Base-by-base conservation (phyloP, 2,888 invertebrate species). In the Steinernema hermaphroditum region DNA sequence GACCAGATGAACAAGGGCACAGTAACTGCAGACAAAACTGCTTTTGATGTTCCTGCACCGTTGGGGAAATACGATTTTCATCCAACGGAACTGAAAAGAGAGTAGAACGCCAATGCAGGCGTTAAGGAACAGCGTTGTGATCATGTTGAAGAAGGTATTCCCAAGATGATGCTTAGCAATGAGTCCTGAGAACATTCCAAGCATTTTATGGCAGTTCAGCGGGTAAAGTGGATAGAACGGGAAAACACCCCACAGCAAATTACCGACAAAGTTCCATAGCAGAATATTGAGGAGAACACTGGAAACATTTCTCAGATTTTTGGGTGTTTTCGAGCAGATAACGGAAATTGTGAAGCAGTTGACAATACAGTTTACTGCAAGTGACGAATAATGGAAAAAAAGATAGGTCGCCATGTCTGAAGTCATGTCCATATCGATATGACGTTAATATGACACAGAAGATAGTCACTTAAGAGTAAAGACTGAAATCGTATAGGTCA, bases 21-120 rank as follows among this genome's bases (percentile, higher is more conserved):
- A 27, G 62, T 62, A 62, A 32, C 27, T 32, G 32, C 32, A 32
- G 4, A 27, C 32, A 12, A 14, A 62, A 12, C 6, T 32, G 1
- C 62, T 16, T 1, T 32, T 19, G 2, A 62, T 16, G 14, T 62
- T 9, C 2, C 9, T 32, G 16, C 22, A 16, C 62, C 16, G 1
- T 2, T 62, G 16, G 9, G 62, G 62, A 62, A 27, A 22, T 14
- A 27, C 62, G 19, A 62, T 27, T 19, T 32, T 22, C 16, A 62
- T 62, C 62, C 62, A 62, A 2, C 62, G 62, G 32, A 62, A 62
- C 34, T 62, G 29, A 19, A 62, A 62, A 16, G 62, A 62, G 4
- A 62, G 32, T 19, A 27, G 32, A 9, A 62, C 62, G 2, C 62
- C 62, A 8, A 62, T 27, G 16, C 62, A 62, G 32, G 62, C 62